Conservation (phyloP, 1,140 invertebrate species). For the Bombus picipes region DNA sequence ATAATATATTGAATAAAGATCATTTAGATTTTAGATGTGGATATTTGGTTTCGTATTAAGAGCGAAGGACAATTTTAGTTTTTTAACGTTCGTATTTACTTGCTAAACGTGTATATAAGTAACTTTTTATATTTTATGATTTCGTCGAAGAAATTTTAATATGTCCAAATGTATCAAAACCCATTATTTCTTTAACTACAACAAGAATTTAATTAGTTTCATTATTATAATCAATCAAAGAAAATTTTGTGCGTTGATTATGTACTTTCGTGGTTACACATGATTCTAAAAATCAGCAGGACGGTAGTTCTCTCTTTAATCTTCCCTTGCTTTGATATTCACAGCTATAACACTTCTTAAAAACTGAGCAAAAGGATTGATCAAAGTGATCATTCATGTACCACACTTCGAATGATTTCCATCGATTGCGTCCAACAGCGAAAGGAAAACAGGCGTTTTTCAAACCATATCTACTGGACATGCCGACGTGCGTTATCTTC, state of each 20-base stretch:
- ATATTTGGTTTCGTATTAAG: too few relatives aligned
- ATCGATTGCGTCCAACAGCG: neutral
- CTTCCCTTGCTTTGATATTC: neutral
- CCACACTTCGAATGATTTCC: neutral
- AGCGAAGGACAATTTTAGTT: too few relatives aligned
- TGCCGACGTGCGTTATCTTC: constrained; percentile 59
- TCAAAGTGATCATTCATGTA: neutral
- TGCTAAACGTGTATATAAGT: too few relatives aligned
- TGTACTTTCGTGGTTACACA: neutral
- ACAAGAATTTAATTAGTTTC: too few relatives aligned
- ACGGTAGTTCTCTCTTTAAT: neutral
- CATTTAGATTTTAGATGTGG: too few relatives aligned
- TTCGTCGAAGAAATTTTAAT: too few relatives aligned
- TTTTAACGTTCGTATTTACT: too few relatives aligned
- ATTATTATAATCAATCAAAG: neutral
- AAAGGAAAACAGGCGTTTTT: constrained; percentile 49
- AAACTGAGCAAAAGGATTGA: too few relatives aligned
- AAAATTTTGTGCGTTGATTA: neutral
- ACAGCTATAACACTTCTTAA: neutral
- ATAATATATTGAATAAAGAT: too few relatives aligned
- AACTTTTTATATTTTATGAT: too few relatives aligned
- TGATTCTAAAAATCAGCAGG: neutral
- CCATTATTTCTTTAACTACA: neutral
- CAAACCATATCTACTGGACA: constrained; percentile 52
- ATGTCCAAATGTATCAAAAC: too few relatives aligned